Conservation (phyloP, 2,888 invertebrate species). For the Heliothis peltigera region DNA sequence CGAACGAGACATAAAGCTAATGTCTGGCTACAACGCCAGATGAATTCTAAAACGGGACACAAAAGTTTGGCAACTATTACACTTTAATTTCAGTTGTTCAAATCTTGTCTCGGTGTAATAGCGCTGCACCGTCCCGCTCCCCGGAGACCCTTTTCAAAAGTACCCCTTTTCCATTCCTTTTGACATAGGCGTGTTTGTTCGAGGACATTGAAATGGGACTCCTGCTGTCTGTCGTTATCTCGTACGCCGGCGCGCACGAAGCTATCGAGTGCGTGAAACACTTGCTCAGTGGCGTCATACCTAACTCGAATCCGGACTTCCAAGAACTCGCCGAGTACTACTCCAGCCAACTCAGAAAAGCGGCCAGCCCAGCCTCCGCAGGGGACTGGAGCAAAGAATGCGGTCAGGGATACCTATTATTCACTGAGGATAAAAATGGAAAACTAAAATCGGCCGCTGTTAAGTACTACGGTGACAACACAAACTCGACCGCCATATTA, state of each 20-base stretch:
- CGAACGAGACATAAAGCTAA: conserved; percentile 73
- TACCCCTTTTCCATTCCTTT: conserved; percentile 73
- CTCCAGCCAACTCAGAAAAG: conserved; percentile 76
- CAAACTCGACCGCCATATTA: conserved; percentile 82
- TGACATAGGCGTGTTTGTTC: conserved; percentile 66
- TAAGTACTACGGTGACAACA: conserved; percentile 82
- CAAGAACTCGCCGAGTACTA: conserved; percentile 83
- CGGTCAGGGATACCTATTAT: conserved; percentile 84
- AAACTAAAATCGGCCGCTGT: conserved; percentile 81
- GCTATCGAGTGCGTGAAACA: conserved; percentile 90
- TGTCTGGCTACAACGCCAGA: conserved; percentile 85
- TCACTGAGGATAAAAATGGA: conserved; percentile 81
- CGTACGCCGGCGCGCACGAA: conserved; percentile 94
- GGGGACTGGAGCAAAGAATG: conserved; percentile 80
- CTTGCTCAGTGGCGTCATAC: conserved; percentile 84
- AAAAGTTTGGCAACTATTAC: conserved; percentile 87
- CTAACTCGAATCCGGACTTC: conserved; percentile 81
- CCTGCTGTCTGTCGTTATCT: conserved; percentile 93
- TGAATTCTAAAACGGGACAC: conserved; percentile 86
- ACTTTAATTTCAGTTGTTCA: conserved; percentile 90
- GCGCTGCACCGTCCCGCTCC: conserved; percentile 83
- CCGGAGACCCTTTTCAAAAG: conserved; percentile 72
- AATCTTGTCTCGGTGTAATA: conserved; percentile 86
- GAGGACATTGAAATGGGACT: conserved; percentile 91
- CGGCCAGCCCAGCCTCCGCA: conserved; percentile 68